phyloP scores from a whole-genome alignment of 1,140 invertebrate species.

The Papilio machaon region DNA sequence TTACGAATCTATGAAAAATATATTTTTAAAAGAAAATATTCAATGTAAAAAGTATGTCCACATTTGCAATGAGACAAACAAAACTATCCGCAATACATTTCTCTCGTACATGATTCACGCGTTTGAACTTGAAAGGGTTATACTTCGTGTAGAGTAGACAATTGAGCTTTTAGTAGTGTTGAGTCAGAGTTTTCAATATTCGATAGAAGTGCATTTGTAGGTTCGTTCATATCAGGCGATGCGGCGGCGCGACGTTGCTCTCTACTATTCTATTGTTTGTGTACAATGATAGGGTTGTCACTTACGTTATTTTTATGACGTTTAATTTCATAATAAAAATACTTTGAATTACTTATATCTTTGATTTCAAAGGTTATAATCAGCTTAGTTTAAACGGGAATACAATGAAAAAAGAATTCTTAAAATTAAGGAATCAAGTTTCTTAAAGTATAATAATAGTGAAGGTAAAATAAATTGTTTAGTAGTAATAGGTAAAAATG shows the following conservation, averaged over 20 bases:
- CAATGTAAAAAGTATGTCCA: neutral
- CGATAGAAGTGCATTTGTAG: constrained; percentile 41
- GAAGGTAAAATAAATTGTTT: neutral
- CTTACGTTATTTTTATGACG: neutral
- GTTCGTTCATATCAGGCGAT: constrained; percentile 41
- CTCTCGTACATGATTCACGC: constrained; percentile 3
- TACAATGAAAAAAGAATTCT: neutral
- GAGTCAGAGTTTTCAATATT: constrained; percentile 47
- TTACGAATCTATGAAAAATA: too few species aligned
- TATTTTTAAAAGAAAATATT: neutral
- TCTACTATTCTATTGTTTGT: constrained; percentile 50
- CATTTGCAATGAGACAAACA: neutral
- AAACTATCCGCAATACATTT: neutral
- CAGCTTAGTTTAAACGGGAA: neutral
- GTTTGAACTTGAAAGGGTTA: constrained; percentile 28
- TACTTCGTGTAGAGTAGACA: neutral
- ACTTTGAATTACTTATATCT: too few species aligned
- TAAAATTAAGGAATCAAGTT: neutral
- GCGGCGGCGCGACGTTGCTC: constrained; percentile 41
- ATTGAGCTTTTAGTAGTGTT: constrained; percentile 31
- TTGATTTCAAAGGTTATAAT: neutral
- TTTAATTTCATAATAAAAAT: neutral
- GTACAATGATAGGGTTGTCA: constrained; percentile 50
- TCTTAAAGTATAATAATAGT: neutral
- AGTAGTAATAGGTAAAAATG: neutral